Evolutionary conservation across 2,113 vertebrate genomes (phyloP).

Genomic region (Sebastes schlegelii): DNA sequence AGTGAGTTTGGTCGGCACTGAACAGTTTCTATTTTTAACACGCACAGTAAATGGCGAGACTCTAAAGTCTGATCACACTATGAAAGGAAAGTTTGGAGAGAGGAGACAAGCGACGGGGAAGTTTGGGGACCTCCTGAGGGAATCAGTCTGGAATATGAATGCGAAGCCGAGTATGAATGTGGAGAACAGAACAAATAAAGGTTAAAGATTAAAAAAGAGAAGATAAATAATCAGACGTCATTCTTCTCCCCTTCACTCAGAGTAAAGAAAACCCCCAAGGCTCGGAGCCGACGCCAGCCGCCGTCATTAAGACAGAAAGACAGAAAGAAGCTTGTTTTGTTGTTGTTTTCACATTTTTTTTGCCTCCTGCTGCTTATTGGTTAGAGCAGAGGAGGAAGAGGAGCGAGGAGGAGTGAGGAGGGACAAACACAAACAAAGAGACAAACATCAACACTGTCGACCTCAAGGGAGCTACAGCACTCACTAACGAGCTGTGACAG

Average conservation of each 20-base stretch:
- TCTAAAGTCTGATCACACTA: not conserved
- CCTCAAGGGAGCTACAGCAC: constrained; percentile 71
- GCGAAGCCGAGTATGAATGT: not conserved
- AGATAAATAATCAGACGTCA: constrained; percentile 58
- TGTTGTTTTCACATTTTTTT: constrained; percentile 52
- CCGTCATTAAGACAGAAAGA: constrained; percentile 58
- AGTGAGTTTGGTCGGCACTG: not conserved
- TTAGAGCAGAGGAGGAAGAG: constrained; percentile 72
- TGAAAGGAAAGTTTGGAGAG: constrained; percentile 9
- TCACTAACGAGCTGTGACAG: constrained; percentile 80
- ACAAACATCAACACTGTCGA: constrained; percentile 80
- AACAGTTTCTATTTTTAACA: constrained; percentile 27
- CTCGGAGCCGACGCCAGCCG: constrained; percentile 21
- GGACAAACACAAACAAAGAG: constrained; percentile 82
- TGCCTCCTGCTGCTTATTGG: constrained; percentile 73
- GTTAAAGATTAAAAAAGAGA: constrained; percentile 47
- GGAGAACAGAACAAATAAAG: constrained; percentile 23
- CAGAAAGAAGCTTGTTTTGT: constrained; percentile 30
- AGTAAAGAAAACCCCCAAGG: constrained; percentile 55
- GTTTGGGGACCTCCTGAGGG: constrained; percentile 29
- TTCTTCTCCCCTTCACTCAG: constrained; percentile 14
- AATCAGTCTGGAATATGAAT: not conserved
- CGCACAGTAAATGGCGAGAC: not conserved
- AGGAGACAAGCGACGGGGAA: not conserved
- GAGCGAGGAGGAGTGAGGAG: constrained; percentile 34